phyloP scores from a whole-genome alignment of 2,888 invertebrate species.

The Diploptera punctata region DNA sequence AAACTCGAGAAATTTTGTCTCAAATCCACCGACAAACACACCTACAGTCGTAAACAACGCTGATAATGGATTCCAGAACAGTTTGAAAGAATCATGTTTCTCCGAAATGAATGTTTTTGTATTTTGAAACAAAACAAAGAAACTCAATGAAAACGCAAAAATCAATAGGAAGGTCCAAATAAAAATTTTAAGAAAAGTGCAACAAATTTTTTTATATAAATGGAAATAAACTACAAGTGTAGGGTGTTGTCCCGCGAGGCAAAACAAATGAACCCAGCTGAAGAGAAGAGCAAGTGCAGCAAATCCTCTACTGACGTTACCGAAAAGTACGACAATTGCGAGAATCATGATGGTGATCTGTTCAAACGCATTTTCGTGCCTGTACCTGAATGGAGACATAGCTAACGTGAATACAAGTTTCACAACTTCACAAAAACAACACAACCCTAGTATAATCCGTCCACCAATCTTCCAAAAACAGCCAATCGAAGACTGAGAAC shows the following conservation, averaged over 20 bases:
- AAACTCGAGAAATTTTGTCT: background rate
- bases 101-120: background rate
- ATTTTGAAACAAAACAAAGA: background rate
- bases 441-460: background rate
- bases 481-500: too few relatives aligned
- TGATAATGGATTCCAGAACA: background rate
- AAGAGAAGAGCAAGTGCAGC: background rate
- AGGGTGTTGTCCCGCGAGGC: conserved; percentile 1
- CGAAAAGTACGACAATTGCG: background rate
- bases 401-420: background rate
- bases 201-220: background rate
- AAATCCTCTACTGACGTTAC: background rate
- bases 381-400: background rate
- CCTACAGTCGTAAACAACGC: background rate
- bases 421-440: background rate
- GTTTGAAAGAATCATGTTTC: background rate
- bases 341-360: background rate
- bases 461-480: background rate
- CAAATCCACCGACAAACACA: background rate
- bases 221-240: background rate
- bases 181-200: background rate
- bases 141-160: background rate
- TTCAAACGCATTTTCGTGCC: too few relatives aligned
- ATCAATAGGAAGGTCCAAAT: background rate
- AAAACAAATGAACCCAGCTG: background rate